Evolutionary conservation across 2,888 invertebrate species (phyloP), one percentile per base, ranked within the genome.

Genomic region (Cantharis lateralis): DNA sequence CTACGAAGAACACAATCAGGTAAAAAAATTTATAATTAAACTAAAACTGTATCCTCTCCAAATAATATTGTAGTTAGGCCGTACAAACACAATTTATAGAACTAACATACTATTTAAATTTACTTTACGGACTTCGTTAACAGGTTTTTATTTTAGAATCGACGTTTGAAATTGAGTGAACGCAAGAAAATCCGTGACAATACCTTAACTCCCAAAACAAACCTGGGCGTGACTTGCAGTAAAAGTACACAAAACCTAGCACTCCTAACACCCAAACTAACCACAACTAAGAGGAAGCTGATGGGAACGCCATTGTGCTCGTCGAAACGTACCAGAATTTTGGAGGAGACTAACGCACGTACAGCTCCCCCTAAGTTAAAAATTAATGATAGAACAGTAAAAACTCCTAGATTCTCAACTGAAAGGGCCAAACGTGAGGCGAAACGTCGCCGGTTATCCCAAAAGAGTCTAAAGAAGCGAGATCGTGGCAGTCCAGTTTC

Each of bases 1-100:
- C 11, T 92, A 93, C 91, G 90, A 91, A 74, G 88, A 90, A 0
- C 91, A 92, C 79, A 92, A 93, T 83, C 90, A 91, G 77, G 86
- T 85, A 82, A 82, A 10, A 71, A 62, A 15, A 3, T 48, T 15
- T 13, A n/a, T 20, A 62, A 70, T 78, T n/a, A 63, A 5, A 26
- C 63, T 61, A 20, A 15, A n/a, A 64, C 11, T 18, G 5, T 5
- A 10, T 64, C 10, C 18, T 15, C 11, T 18, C 24, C 62, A 18
- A 75, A 82, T 24, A 9, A 24, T n/a, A n/a, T n/a, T n/a, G n/a
- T n/a, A n/a, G n/a, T n/a, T n/a, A n/a, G n/a, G n/a, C n/a, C n/a
- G n/a, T n/a, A n/a, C n/a, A n/a, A n/a, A n/a, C n/a, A n/a, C n/a
- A n/a, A n/a, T n/a, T n/a, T n/a, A n/a, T n/a, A n/a, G n/a, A n/a